Percentiles rank a stretch among this genome's conserved stretches.
Evolutionary conservation across 2,797 vertebrate genomes (phyloP).

Genomic region (Dallia pectoralis): DNA sequence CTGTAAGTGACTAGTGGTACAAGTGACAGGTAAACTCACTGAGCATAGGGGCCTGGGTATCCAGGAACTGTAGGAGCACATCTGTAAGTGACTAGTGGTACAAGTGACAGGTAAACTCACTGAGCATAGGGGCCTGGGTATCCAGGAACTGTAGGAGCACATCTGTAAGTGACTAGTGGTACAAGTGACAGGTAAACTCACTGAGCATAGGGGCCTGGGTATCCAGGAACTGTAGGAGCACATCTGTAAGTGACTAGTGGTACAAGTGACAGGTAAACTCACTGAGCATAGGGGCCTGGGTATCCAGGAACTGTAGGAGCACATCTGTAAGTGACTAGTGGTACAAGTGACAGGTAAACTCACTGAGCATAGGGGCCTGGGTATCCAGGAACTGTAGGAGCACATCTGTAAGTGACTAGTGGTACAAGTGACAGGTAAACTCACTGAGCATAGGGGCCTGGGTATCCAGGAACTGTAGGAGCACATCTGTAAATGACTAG

Average conservation of each 20-base stretch:
- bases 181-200: slow-evolving; percentile 62
- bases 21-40: slow-evolving; percentile 74
- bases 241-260: slow-evolving; percentile 70
- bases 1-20: slow-evolving; percentile 47
- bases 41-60: slow-evolving; percentile 95
- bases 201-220: slow-evolving; percentile 96
- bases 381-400: slow-evolving; percentile 97
- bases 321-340: slow-evolving; percentile 77
- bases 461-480: slow-evolving; percentile 96
- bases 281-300: slow-evolving; percentile 96
- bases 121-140: slow-evolving; percentile 94
- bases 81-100: slow-evolving; percentile 63
- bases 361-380: slow-evolving; percentile 96
- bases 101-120: slow-evolving; percentile 69
- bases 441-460: slow-evolving; percentile 96
- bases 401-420: slow-evolving; percentile 77
- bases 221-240: slow-evolving; percentile 96
- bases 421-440: slow-evolving; percentile 37
- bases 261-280: slow-evolving; percentile 48
- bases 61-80: slow-evolving; percentile 95
- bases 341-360: slow-evolving; percentile 41
- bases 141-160: slow-evolving; percentile 97
- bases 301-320: slow-evolving; percentile 96
- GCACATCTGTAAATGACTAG: slow-evolving; percentile 90
- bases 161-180: slow-evolving; percentile 63